Evolutionary conservation across 2,797 vertebrate species (phyloP).

Genomic region (Valencia hispanica): DNA sequence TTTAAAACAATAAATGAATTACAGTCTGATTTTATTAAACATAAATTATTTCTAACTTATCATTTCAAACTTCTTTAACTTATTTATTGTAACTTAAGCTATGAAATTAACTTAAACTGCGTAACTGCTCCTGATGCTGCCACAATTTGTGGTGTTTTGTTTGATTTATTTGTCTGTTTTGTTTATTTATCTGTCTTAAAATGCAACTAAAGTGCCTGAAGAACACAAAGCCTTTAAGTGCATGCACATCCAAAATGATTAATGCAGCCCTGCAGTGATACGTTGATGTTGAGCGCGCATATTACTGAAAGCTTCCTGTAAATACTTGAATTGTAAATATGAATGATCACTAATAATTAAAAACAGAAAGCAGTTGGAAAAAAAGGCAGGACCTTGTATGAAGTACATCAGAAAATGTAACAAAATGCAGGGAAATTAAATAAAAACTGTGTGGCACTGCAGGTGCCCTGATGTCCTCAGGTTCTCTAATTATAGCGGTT

Average conservation of each 20-base stretch:
- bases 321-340: not conserved
- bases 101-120: no score
- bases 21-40: no score
- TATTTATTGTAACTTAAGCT: no score
- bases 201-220: not conserved
- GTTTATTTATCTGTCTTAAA: not conserved
- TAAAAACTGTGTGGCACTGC: not conserved
- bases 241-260: not conserved
- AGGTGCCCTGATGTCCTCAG: no score
- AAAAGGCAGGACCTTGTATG: not conserved
- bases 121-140: no score
- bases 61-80: no score
- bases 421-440: not conserved
- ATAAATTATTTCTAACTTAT: no score
- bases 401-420: not conserved
- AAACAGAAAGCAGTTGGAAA: not conserved
- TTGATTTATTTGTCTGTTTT: not conserved
- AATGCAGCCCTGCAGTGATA: not conserved
- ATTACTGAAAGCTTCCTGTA: not conserved
- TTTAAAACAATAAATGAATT: no score
- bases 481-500: not conserved
- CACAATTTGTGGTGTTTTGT: no score
- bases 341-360: not conserved
- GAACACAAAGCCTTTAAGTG: not conserved
- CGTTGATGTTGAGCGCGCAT: not conserved